Conservation (phyloP, 2,888 invertebrate genomes). For the Leptodirus hochenwartii region DNA sequence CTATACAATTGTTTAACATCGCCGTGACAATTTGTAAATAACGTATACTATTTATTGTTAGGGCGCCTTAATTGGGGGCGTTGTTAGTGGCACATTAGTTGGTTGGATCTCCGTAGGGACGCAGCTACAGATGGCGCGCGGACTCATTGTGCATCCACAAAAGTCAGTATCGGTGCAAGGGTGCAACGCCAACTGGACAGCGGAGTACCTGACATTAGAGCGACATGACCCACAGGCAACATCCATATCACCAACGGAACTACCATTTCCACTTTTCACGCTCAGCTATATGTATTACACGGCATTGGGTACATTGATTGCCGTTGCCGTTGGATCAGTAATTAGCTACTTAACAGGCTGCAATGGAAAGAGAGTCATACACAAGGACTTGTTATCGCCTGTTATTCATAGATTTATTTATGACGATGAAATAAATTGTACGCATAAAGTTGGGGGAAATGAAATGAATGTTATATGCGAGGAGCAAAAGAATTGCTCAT, state of each 20-base stretch:
- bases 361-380: constrained; percentile 36
- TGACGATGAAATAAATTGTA: too few species aligned
- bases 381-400: constrained; percentile 45
- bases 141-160: constrained; percentile 36
- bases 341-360: constrained; percentile 50
- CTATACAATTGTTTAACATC: too few species aligned
- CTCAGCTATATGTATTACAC: constrained; percentile 67
- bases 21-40: too few species aligned
- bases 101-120: constrained; percentile 54
- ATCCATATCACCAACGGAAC: constrained; percentile 10
- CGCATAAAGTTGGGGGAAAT: not conserved
- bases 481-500: too few species aligned
- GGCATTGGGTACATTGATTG: constrained; percentile 46
- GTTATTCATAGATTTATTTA: constrained; percentile 38
- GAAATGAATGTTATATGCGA: constrained; percentile 1
- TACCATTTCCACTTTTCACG: constrained; percentile 39
- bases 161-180: constrained; percentile 43
- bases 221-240: constrained; percentile 10
- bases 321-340: constrained; percentile 42
- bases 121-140: constrained; percentile 44
- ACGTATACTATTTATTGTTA: constrained; percentile 18
- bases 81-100: constrained; percentile 38
- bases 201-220: constrained; percentile 20
- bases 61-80: constrained; percentile 47
- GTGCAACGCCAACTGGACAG: constrained; percentile 28